A percentile compares a stretch with the other conserved stretches of the same genome.
phyloP scores from a whole-genome alignment of 1,140 invertebrate genomes.

The Cataglyphis hispanica region DNA sequence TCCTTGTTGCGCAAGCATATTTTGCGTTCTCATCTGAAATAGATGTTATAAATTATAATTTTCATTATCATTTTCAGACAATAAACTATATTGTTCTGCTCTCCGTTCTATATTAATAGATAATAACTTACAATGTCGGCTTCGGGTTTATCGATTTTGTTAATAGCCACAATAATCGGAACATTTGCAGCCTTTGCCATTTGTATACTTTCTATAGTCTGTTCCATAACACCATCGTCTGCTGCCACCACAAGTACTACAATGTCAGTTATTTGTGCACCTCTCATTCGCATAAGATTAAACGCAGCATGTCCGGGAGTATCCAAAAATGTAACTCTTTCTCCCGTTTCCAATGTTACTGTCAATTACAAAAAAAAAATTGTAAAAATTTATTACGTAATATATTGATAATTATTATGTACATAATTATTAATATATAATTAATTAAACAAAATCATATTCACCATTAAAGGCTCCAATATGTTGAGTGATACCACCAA shows the following conservation, averaged over 20 bases:
- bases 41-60: slow-evolving; percentile 44
- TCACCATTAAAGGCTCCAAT: slow-evolving; percentile 98
- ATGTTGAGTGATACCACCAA: slow-evolving; percentile 99
- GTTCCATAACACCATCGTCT: slow-evolving; percentile 99
- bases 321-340: slow-evolving; percentile 97
- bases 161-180: slow-evolving; percentile 99
- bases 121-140: slow-evolving; percentile 92
- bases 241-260: slow-evolving; percentile 99
- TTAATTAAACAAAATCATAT: slow-evolving; percentile 3
- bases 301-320: slow-evolving; percentile 99
- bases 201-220: slow-evolving; percentile 94
- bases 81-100: background rate
- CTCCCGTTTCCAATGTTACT: slow-evolving; percentile 90
- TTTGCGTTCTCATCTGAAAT: slow-evolving; percentile 91
- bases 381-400: background rate
- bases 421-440: slow-evolving; percentile 7
- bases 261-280: slow-evolving; percentile 97
- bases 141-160: slow-evolving; percentile 98
- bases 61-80: too few relatives aligned
- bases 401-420: slow-evolving; percentile 2
- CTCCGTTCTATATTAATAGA: background rate
- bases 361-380: slow-evolving; percentile 64
- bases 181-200: slow-evolving; percentile 93
- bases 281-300: slow-evolving; percentile 95
- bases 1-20: slow-evolving; percentile 91